These are phyloP conservation scores for Ia io DNA, from an alignment of 2,113 vertebrate species.

Conservation along the genomic window DNA sequence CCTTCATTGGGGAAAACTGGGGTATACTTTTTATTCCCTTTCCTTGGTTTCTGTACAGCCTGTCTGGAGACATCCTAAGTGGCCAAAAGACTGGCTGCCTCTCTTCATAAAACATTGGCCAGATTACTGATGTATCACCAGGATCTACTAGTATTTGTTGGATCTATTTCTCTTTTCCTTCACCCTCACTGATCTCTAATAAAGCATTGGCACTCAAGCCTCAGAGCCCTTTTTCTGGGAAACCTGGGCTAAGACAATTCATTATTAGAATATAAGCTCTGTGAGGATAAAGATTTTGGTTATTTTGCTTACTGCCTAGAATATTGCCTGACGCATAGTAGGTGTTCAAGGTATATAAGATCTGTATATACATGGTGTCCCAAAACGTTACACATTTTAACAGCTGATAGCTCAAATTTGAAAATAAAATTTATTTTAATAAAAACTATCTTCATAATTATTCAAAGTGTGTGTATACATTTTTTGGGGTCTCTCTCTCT, in stretches of 20 bases:
- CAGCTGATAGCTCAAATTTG: too few relatives aligned
- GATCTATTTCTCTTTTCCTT: not conserved
- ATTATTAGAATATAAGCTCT: not conserved
- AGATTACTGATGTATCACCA: too few relatives aligned
- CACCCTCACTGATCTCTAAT: not conserved
- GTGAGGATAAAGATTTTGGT: not conserved
- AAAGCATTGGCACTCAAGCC: not conserved
- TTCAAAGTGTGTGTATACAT: too few relatives aligned
- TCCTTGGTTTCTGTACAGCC: not conserved
- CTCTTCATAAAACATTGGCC: not conserved
- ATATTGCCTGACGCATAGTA: not conserved
- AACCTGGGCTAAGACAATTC: not conserved
- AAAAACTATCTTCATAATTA: too few relatives aligned
- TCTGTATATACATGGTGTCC: not conserved
- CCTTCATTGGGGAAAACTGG: not conserved
- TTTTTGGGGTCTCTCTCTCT: not conserved
- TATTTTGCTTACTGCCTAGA: not conserved
- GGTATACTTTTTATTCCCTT: not conserved
- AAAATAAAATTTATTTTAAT: too few relatives aligned
- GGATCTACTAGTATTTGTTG: not conserved
- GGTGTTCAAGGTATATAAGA: not conserved
- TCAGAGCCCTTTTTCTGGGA: not conserved
- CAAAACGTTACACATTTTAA: too few relatives aligned
- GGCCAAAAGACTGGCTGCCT: not conserved
- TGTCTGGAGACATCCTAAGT: not conserved